phyloP scores from a whole-genome alignment of 2,113 vertebrate species.

The Plecturocebus donacophilus region DNA sequence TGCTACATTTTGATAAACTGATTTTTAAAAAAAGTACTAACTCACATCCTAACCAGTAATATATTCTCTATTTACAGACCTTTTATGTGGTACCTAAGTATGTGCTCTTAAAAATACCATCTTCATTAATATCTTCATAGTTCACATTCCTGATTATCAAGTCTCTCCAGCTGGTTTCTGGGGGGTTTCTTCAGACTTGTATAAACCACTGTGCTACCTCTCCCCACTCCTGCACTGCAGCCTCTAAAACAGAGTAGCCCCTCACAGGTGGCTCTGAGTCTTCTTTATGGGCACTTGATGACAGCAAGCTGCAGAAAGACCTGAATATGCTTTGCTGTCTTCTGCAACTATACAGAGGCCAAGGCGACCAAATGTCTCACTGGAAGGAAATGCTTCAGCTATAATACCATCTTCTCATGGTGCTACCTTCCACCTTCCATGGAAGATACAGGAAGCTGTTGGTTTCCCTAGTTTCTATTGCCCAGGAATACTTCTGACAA shows the following conservation, averaged over 20 bases:
- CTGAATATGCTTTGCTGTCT: background rate
- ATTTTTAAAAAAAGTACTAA: background rate
- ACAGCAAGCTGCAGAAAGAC: background rate
- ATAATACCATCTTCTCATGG: background rate
- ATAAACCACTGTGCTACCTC: background rate
- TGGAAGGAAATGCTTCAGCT: background rate
- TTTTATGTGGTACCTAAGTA: background rate
- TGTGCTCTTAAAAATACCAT: background rate
- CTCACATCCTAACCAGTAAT: background rate
- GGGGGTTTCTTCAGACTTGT: background rate
- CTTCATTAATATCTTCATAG: background rate
- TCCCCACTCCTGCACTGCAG: background rate
- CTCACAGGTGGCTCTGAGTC: background rate
- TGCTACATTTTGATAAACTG: background rate
- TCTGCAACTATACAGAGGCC: background rate
- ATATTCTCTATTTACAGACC: background rate
- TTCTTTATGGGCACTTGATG: background rate
- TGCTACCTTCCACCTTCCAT: background rate
- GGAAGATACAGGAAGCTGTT: background rate
- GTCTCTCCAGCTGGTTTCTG: background rate
- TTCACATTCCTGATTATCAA: background rate
- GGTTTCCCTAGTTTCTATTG: background rate
- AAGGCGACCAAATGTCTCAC: background rate
- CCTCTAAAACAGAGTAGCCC: background rate
- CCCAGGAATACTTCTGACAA: background rate